Percentiles rank a stretch among this genome's conserved stretches.
Evolutionary conservation across 2,113 vertebrate genomes (phyloP).

Genomic region (Rhea americana): DNA sequence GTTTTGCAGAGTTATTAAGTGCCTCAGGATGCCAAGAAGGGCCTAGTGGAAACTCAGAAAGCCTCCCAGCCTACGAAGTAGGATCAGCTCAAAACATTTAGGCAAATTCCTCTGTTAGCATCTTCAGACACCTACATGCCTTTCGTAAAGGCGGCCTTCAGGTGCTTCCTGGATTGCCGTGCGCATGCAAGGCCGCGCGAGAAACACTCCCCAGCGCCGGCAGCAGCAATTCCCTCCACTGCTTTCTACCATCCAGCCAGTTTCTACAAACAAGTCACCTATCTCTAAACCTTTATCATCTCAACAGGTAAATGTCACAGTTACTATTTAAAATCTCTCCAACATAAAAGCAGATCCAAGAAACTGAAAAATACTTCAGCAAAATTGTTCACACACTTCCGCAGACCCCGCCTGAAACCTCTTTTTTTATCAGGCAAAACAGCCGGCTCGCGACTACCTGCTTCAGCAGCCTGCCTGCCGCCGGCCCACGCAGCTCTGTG

Average conservation of each 20-base stretch:
- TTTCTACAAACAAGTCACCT: not conserved
- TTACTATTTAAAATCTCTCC: not conserved
- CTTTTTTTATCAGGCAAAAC: too few relatives aligned
- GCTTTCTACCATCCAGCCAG: not conserved
- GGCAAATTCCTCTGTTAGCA: not conserved
- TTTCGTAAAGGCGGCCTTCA: not conserved
- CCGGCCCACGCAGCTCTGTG: too few relatives aligned
- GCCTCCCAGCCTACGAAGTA: not conserved
- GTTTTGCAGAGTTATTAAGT: not conserved
- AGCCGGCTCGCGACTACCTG: too few relatives aligned
- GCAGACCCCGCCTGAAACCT: too few relatives aligned
- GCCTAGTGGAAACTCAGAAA: not conserved
- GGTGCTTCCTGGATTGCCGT: too few relatives aligned
- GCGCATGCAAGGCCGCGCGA: accelerated
- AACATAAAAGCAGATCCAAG: not conserved
- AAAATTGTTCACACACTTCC: not conserved
- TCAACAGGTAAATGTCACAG: not conserved
- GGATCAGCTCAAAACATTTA: not conserved
- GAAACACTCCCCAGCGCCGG: accelerated
- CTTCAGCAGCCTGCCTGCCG: not conserved
- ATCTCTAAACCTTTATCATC: not conserved
- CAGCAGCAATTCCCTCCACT: not conserved
- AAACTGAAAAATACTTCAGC: not conserved
- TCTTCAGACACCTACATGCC: not conserved
- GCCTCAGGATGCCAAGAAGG: slow-evolving; percentile 1